phyloP scores from a whole-genome alignment of 2,888 invertebrate species.

The Cheilosia scutellata region DNA sequence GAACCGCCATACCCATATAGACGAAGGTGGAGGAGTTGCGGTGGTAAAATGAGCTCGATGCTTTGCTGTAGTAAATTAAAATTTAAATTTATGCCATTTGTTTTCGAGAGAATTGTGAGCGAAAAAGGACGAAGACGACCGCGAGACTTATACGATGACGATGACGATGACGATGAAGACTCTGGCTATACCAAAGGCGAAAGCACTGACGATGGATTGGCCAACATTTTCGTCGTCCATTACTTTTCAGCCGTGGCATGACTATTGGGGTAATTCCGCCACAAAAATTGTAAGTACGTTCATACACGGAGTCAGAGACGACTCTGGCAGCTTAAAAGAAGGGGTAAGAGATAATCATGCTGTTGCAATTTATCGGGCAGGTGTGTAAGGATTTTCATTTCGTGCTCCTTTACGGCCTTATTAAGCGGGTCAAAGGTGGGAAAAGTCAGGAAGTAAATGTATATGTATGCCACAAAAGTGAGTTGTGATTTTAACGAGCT shows the following conservation, averaged over 20 bases:
- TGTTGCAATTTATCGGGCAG: slow-evolving; percentile 72
- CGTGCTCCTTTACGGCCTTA: slow-evolving; percentile 53
- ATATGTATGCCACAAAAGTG: not conserved
- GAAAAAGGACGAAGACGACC: slow-evolving; percentile 65
- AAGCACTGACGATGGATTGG: slow-evolving; percentile 56
- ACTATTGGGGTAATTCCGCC: slow-evolving; percentile 59
- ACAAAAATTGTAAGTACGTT: slow-evolving; percentile 55
- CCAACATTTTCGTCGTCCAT: slow-evolving; percentile 63
- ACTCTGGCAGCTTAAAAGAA: slow-evolving; percentile 19
- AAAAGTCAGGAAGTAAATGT: not conserved
- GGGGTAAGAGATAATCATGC: slow-evolving; percentile 64
- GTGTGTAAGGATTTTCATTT: slow-evolving; percentile 57
- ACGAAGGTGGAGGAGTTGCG: slow-evolving; percentile 22
- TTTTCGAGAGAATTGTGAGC: slow-evolving; percentile 53
- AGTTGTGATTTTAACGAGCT: slow-evolving; percentile 54
- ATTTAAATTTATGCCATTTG: slow-evolving; percentile 79
- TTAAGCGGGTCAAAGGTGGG: slow-evolving; percentile 28
- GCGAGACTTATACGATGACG: slow-evolving; percentile 53
- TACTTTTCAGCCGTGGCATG: slow-evolving; percentile 47
- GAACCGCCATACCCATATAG: slow-evolving; percentile 16
- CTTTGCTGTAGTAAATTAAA: slow-evolving; percentile 77
- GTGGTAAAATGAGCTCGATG: slow-evolving; percentile 72
- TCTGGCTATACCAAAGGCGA: slow-evolving; percentile 6
- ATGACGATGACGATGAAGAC: slow-evolving; percentile 32
- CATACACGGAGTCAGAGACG: not conserved